Evolutionary conservation across 2,113 vertebrate genomes (phyloP).

Genomic region (Pongo abelii): DNA sequence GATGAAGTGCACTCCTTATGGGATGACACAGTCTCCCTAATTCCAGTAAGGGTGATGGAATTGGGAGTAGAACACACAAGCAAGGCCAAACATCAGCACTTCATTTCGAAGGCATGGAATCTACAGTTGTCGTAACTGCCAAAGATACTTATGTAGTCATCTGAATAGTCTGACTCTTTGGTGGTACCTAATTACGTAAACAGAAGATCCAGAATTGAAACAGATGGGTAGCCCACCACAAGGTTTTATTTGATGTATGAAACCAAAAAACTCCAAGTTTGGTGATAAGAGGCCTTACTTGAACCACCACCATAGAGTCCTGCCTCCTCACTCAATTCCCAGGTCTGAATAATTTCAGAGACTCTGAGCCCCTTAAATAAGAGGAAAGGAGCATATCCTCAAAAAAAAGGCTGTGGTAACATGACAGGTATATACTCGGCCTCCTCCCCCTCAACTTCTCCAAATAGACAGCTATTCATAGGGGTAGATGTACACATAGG

Average conservation of each 20-base stretch:
- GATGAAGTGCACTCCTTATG: neutral
- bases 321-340: neutral
- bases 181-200: neutral
- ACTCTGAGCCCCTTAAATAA: neutral
- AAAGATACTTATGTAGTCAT: neutral
- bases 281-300: neutral
- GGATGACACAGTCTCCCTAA: neutral
- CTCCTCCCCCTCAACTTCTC: neutral
- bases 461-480: neutral
- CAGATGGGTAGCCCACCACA: neutral
- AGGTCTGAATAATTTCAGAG: neutral
- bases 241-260: neutral
- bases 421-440: neutral
- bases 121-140: neutral
- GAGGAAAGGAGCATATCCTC: neutral
- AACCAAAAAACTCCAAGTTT: neutral
- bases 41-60: neutral
- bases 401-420: neutral
- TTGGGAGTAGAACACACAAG: too few species aligned
- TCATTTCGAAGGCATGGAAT: neutral
- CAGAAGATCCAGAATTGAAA: neutral
- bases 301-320: neutral
- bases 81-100: neutral
- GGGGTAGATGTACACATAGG: neutral
- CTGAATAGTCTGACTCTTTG: neutral